Conservation (phyloP, 1,140 invertebrate genomes). For the Spodoptera litura region DNA sequence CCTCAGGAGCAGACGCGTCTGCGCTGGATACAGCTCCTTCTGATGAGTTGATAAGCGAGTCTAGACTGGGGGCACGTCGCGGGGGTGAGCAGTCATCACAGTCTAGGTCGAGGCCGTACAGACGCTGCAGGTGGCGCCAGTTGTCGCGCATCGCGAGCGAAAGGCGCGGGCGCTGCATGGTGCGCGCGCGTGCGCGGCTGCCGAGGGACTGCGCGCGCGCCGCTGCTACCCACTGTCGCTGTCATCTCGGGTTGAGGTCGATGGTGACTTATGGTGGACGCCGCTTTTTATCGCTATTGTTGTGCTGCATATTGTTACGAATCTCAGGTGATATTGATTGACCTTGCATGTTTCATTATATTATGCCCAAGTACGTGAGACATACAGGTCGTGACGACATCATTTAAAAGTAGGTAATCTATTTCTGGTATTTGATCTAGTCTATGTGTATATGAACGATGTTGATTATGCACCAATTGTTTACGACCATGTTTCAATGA, state of each 20-base stretch:
- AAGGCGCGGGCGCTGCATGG: constrained; percentile 82
- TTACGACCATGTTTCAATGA: neutral
- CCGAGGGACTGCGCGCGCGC: constrained; percentile 67
- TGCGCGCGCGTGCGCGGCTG: constrained; percentile 78
- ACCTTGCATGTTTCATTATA: constrained; percentile 22
- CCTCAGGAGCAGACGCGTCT: constrained; percentile 83
- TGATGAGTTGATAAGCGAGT: constrained; percentile 89
- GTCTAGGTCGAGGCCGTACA: constrained; percentile 85
- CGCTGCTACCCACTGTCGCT: constrained; percentile 52
- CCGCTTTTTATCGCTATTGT: constrained; percentile 36
- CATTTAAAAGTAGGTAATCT: neutral
- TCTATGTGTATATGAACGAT: neutral
- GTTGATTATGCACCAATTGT: neutral
- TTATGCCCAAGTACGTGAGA: constrained; percentile 4
- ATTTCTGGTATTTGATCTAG: neutral
- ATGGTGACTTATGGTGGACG: constrained; percentile 47
- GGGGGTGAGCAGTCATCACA: constrained; percentile 77
- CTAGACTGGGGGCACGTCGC: constrained; percentile 87
- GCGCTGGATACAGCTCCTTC: constrained; percentile 85
- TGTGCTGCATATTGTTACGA: constrained; percentile 33
- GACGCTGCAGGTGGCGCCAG: constrained; percentile 79
- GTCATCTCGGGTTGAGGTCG: constrained; percentile 55
- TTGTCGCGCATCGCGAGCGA: constrained; percentile 82
- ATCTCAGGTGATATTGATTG: constrained; percentile 27
- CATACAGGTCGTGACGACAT: constrained; percentile 21